Conservation (phyloP, 2,888 invertebrate species). For the Agriopis marginaria region DNA sequence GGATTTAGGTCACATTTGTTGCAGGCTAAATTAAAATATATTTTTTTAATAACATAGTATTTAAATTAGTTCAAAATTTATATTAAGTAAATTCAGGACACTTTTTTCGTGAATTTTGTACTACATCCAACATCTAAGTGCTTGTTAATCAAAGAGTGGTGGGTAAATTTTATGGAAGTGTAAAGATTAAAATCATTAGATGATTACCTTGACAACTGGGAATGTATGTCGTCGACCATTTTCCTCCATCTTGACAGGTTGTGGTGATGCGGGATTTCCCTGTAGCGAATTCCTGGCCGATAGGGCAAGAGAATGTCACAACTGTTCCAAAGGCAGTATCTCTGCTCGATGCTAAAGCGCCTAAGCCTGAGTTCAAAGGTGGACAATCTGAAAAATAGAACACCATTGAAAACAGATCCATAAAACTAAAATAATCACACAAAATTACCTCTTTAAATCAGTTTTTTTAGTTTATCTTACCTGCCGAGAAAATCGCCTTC, state of each 20-base stretch:
- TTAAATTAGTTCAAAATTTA: too few relatives aligned
- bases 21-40: too few relatives aligned
- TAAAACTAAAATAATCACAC: too few relatives aligned
- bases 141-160: too few relatives aligned
- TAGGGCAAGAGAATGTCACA: conserved; percentile 96
- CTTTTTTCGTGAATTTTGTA: too few relatives aligned
- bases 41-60: too few relatives aligned
- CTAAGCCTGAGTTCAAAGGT: conserved; percentile 92
- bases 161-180: too few relatives aligned
- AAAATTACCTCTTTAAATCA: too few relatives aligned
- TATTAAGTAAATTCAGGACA: too few relatives aligned
- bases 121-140: too few relatives aligned
- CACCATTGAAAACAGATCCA: neutral
- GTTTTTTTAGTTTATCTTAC: conserved; percentile 68
- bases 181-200: too few relatives aligned
- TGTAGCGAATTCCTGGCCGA: conserved; percentile 97
- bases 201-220: conserved; percentile 94
- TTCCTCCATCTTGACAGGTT: conserved; percentile 95
- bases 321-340: conserved; percentile 96
- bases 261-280: conserved; percentile 94
- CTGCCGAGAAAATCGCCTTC: conserved; percentile 96
- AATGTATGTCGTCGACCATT: conserved; percentile 96
- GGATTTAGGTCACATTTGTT: too few relatives aligned
- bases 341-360: conserved; percentile 95
- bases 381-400: conserved; percentile 90